Conservation (phyloP, 2,797 vertebrate genomes). For the Microctenopoma steveboyesi region DNA sequence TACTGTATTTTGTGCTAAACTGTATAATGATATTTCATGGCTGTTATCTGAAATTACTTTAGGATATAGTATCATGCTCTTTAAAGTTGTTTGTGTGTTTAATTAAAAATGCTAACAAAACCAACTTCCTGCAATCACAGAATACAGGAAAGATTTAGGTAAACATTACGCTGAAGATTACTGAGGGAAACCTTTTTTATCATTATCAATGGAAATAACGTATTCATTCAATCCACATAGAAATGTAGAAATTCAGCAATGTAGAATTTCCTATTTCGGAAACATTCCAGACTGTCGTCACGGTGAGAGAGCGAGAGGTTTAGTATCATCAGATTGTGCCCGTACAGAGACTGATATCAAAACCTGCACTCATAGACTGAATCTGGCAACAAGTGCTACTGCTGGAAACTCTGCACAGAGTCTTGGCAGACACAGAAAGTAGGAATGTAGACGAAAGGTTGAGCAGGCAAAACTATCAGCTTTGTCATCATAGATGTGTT, state of each 20-base stretch:
- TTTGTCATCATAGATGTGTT: too few species aligned
- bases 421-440: background rate
- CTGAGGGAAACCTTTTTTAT: too few species aligned
- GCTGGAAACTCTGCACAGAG: background rate
- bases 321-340: background rate
- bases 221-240: background rate
- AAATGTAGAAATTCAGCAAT: too few species aligned
- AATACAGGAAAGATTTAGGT: background rate
- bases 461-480: too few species aligned
- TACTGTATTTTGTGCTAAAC: constrained; percentile 10
- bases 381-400: background rate
- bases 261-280: background rate
- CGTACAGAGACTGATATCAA: background rate
- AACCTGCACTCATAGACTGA: background rate
- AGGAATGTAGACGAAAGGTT: too few species aligned
- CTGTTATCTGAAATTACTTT: constrained; percentile 17
- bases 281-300: background rate
- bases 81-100: too few species aligned
- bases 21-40: constrained; percentile 18
- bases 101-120: background rate
- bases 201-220: background rate
- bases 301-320: background rate
- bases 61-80: background rate
- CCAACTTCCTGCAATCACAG: background rate
- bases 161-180: background rate